Evolutionary conservation across 2,888 invertebrate genomes (phyloP), one percentile per base, ranked within the genome.

Genomic region (Apomyelois bistriatella): DNA sequence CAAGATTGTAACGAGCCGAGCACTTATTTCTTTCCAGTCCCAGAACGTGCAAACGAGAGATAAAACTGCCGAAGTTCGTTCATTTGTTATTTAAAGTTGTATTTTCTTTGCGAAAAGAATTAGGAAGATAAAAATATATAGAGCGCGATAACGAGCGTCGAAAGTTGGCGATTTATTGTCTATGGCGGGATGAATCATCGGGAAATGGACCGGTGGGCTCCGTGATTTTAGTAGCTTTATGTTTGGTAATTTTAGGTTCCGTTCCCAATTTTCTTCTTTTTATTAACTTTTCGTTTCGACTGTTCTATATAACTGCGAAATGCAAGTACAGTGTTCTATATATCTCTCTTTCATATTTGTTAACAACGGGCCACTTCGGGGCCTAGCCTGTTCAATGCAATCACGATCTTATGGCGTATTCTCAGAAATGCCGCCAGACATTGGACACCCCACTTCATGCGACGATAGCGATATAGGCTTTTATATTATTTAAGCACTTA

Each of bases 101-200:
- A 43, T 43, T 28, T 38, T 43, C 42, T 42, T 16, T 8, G 40
- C 40, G 12, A 12, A 28, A 43, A 43, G 42, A 43, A 43, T 43
- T 12, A 28, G 42, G 28, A 16, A 28, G 42, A 28, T 43, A 28
- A 43, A 28, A 43, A 28, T 43, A 43, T 43, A 42, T n/a, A 9
- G 42, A 30, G 28, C 22, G 10, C 32, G 35, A 15, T 32, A 32
- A 32, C 30, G 46, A 32, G 30, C 46, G 46, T 6, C 30, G 30
- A 32, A 46, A 46, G 32, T 46, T 46, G 32, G 32, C 46, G 35
- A 46, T 46, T 46, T 46, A 46, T 35, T 7, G 15, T 4, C 46
- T n/a, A 32, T 38, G 15, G 32, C 15, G 7, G 16, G 15, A 32
- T 46, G 32, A 46, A 46, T 46, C 46, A 46, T 46, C 35, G 32